Base-by-base conservation (phyloP, 2,113 vertebrate genomes). In the Bubo blakistoni region DNA sequence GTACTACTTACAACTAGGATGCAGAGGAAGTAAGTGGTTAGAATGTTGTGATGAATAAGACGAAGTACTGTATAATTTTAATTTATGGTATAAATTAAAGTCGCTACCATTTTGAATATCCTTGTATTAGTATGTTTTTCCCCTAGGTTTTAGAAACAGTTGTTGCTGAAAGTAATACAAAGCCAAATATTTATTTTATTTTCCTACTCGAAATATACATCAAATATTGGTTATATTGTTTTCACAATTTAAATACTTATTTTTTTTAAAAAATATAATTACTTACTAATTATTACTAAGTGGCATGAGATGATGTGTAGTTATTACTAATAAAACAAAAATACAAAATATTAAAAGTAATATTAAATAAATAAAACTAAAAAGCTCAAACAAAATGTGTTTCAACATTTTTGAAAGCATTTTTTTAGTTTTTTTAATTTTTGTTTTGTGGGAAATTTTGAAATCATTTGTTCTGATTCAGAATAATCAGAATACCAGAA, bases 401-500 rank as follows among this genome's bases (percentile, higher is more conserved):
- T 94, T 95, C 80, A 92, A 70, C 88, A 88, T 91, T 92, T 94
- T 85, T 88, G 19, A 86, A 77, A 92, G 34, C 19, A 18, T 71
- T 81, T 88, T 55, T 71, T 55, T 1, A 9, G 1, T 2, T 63
- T 54, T 67, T 67, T 20, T 0, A 24, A 49, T 81, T 94, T 86
- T 40, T 83, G 21, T 46, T 92, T 66, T 95, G 95, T 95, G 92
- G 91, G 46, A 94, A 95, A 92, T 97, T 94, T 97, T 92, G 91
- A 95, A 97, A 97, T 82, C 82, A n/a, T 88, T 71, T 93, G 25
- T 86, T 86, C 79, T 94, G 82, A 73, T 92, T 92, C 82, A 88
- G 46, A 96, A 90, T 95, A 93, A 94, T 84, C 78, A 74, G 52
- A 92, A 94, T 91, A 88, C 59, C 86, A 94, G 59, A 81, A 86